A percentile compares a stretch with the other conserved stretches of the same genome.
These are phyloP conservation scores for Phyllotreta striolata DNA, from an alignment of 2,888 invertebrate species.

Conservation along the genomic window DNA sequence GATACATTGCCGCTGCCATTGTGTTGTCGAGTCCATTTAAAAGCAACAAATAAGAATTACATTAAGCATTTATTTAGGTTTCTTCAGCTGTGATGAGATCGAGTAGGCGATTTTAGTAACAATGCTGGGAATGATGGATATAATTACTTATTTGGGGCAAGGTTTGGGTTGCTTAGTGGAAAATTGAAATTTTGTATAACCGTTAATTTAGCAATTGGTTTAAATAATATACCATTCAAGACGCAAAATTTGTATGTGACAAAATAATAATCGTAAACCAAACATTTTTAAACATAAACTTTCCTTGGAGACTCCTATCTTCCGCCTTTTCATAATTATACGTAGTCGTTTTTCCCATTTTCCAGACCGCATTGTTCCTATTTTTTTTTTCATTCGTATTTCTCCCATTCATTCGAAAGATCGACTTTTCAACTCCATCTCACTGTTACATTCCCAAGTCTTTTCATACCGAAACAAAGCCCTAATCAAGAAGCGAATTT, in stretches of 20 bases:
- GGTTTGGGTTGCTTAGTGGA: too few species aligned
- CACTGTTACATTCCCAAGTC: slow-evolving; percentile 26
- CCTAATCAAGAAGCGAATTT: slow-evolving; percentile 31
- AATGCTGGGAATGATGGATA: too few species aligned
- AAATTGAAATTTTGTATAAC: too few species aligned
- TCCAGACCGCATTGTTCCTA: slow-evolving; percentile 23
- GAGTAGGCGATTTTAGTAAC: too few species aligned
- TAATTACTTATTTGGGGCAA: too few species aligned
- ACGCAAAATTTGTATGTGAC: too few species aligned
- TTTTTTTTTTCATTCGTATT: slow-evolving; percentile 4
- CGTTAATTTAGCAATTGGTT: too few species aligned
- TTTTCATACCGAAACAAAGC: slow-evolving; percentile 27
- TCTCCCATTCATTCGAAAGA: slow-evolving; percentile 17
- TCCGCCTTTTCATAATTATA: neutral
- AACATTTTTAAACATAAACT: too few species aligned
- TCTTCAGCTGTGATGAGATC: too few species aligned
- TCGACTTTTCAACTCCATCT: slow-evolving; percentile 31
- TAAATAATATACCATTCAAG: too few species aligned
- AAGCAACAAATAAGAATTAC: slow-evolving; percentile 9
- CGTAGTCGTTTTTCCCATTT: slow-evolving; percentile 8
- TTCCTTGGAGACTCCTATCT: too few species aligned
- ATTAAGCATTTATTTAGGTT: slow-evolving; percentile 1
- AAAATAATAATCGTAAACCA: too few species aligned
- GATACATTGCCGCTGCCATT: slow-evolving; percentile 16
- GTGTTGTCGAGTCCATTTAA: slow-evolving; percentile 5